Conservation (phyloP, 2,888 invertebrate species). For the Eubasilissa splendida region DNA sequence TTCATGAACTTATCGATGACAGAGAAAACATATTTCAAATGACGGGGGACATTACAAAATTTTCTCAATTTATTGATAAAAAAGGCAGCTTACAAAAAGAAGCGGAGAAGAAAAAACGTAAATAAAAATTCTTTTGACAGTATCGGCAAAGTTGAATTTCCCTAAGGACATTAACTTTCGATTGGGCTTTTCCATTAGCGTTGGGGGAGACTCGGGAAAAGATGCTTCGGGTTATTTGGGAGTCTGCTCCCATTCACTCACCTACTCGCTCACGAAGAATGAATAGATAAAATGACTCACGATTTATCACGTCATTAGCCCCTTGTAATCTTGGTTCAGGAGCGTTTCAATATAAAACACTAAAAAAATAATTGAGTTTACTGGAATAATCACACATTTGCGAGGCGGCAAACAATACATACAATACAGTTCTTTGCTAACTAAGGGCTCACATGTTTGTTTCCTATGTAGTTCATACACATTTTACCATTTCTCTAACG, state of each 20-base stretch:
- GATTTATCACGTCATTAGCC: constrained; percentile 57
- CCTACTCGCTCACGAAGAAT: constrained; percentile 47
- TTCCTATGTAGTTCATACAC: too few relatives aligned
- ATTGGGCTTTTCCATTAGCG: constrained; percentile 59
- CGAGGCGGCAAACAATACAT: too few relatives aligned
- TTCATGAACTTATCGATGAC: constrained; percentile 32
- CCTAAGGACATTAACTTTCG: constrained; percentile 59
- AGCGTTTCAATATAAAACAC: too few relatives aligned
- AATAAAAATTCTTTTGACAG: constrained; percentile 59
- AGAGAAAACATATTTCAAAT: constrained; percentile 29
- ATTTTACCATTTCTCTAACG: too few relatives aligned
- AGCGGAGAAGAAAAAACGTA: constrained; percentile 53
- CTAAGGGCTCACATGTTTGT: too few relatives aligned
- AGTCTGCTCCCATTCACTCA: constrained; percentile 48
- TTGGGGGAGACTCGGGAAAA: constrained; percentile 43
- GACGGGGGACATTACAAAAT: constrained; percentile 28
- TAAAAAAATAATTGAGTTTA: too few relatives aligned
- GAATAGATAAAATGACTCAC: constrained; percentile 57
- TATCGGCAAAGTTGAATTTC: constrained; percentile 59
- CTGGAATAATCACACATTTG: too few relatives aligned
- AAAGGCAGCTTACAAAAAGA: constrained; percentile 41
- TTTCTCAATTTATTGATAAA: constrained; percentile 55
- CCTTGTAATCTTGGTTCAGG: not conserved
- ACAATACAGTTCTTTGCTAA: too few relatives aligned
- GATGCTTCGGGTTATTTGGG: constrained; percentile 52